Conservation (phyloP, 2,888 invertebrate species). For the Drosophila leonis region DNA sequence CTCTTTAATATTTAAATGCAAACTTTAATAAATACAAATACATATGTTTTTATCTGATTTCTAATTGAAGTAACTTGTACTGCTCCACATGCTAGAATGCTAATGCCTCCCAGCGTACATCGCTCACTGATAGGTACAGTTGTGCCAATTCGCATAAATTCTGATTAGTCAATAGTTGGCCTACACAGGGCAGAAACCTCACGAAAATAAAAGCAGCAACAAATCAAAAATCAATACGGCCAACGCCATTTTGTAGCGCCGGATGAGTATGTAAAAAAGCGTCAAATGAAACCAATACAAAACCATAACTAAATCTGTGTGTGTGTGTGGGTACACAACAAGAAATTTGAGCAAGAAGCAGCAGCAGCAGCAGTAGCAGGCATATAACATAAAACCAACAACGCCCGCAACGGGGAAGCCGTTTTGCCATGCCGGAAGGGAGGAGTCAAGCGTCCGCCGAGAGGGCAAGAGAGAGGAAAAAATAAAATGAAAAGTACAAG, state of each 20-base stretch:
- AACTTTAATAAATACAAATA: too few relatives aligned
- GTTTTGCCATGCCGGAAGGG: constrained; percentile 51
- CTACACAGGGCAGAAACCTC: constrained; percentile 37
- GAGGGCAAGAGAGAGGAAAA: constrained; percentile 35
- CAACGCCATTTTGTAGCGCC: constrained; percentile 69
- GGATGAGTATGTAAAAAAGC: constrained; percentile 46
- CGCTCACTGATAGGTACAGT: constrained; percentile 32
- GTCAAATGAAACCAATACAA: constrained; percentile 73
- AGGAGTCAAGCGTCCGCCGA: constrained; percentile 65
- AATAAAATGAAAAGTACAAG: constrained; percentile 31
- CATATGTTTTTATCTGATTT: neutral
- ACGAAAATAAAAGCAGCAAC: constrained; percentile 37
- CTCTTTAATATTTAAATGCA: neutral
- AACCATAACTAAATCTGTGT: constrained; percentile 72
- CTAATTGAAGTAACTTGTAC: neutral
- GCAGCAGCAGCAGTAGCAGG: constrained; percentile 59
- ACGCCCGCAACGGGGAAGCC: constrained; percentile 57
- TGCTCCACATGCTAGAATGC: neutral
- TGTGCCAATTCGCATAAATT: constrained; percentile 18
- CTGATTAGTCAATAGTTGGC: constrained; percentile 44
- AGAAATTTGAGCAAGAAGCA: constrained; percentile 70
- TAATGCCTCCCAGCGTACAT: neutral
- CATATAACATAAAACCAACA: constrained; percentile 52
- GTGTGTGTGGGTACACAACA: constrained; percentile 42
- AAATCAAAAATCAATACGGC: constrained; percentile 75